Evolutionary conservation across 1,140 invertebrate species (phyloP).

Genomic region (Drosophila cardini): DNA sequence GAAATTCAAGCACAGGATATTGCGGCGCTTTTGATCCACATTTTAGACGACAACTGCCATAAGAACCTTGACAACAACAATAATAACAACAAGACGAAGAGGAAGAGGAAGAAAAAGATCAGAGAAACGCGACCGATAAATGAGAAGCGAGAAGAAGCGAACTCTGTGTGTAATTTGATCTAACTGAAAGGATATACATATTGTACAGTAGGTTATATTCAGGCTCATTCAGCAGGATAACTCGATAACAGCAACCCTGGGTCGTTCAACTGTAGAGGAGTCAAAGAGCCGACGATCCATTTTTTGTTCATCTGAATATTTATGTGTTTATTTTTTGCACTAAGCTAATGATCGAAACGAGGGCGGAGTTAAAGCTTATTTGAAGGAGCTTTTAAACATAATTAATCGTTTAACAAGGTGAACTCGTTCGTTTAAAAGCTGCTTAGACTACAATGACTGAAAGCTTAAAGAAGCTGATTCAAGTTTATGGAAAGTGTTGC

Average conservation of each 20-base stretch:
- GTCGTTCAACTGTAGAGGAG: slow-evolving; percentile 43
- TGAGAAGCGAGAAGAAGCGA: slow-evolving; percentile 30
- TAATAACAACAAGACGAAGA: neutral
- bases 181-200: slow-evolving; percentile 52
- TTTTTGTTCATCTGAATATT: no score
- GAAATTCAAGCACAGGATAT: slow-evolving; percentile 77
- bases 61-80: slow-evolving; percentile 11
- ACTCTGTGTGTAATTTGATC: slow-evolving; percentile 47
- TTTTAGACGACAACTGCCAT: slow-evolving; percentile 23
- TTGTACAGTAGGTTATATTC: neutral
- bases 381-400: neutral
- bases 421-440: neutral
- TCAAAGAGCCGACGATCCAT: slow-evolving; percentile 30
- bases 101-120: slow-evolving; percentile 41
- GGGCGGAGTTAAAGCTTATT: neutral
- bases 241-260: slow-evolving; percentile 12
- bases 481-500: neutral
- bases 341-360: slow-evolving; percentile 13
- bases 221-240: slow-evolving; percentile 45
- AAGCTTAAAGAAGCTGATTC: neutral
- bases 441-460: neutral
- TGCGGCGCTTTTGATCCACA: slow-evolving; percentile 65
- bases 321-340: neutral
- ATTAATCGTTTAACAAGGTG: neutral
- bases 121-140: slow-evolving; percentile 43